Evolutionary conservation across 2,113 vertebrate species (phyloP).

Genomic region (Nansenia antarctica): DNA sequence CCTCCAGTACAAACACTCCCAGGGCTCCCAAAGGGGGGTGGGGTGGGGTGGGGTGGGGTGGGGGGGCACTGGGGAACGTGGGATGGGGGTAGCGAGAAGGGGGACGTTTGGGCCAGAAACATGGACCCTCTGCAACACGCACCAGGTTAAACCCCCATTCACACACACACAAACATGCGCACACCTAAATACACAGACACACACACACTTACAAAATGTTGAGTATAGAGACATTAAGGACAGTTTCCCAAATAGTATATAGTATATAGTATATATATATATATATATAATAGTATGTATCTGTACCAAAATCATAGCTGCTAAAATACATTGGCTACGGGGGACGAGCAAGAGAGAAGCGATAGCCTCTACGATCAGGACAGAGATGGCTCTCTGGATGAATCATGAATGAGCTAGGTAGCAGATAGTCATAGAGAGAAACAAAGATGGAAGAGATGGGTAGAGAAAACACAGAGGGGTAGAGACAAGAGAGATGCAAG

Average conservation of each 20-base stretch:
- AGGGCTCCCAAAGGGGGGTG: slow-evolving; percentile 56
- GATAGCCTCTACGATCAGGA: slow-evolving; percentile 35
- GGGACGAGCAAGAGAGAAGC: slow-evolving; percentile 24
- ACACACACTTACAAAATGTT: neutral
- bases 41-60: slow-evolving; percentile 30
- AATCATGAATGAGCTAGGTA: slow-evolving; percentile 44
- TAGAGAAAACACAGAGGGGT: too few relatives aligned
- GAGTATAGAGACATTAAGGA: neutral
- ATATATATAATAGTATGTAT: too few relatives aligned
- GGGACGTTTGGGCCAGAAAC: neutral
- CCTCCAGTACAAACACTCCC: slow-evolving; percentile 69
- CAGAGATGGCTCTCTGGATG: slow-evolving; percentile 20
- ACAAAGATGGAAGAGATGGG: too few relatives aligned
- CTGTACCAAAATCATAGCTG: slow-evolving; percentile 22
- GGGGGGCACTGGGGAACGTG: neutral
- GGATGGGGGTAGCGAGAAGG: neutral
- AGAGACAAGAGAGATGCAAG: slow-evolving; percentile 20
- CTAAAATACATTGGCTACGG: slow-evolving; percentile 52
- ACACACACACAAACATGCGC: slow-evolving; percentile 14
- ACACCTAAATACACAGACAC: slow-evolving; percentile 17
- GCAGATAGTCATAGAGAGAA: slow-evolving; percentile 46
- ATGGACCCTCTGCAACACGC: neutral
- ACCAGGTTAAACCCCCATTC: neutral
- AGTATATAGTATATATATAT: slow-evolving; percentile 6
- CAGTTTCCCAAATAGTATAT: too few relatives aligned